These are phyloP conservation scores for Phlogophora meticulosa DNA, from an alignment of 2,888 invertebrate genomes.

Conservation along the genomic window DNA sequence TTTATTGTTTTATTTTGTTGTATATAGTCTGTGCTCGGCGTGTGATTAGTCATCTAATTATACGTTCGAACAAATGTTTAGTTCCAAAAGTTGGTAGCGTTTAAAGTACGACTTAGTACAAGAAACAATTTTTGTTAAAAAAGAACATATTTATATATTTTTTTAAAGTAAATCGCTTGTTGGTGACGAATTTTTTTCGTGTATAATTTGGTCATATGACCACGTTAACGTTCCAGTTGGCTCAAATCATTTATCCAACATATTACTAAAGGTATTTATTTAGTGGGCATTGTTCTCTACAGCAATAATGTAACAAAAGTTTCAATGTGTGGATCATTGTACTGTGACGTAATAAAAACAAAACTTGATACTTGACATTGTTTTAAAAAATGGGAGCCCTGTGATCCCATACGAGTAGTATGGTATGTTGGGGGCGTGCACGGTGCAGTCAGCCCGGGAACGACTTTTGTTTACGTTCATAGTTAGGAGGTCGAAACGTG, in stretches of 20 bases:
- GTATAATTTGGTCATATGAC: slow-evolving; percentile 12
- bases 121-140: slow-evolving; percentile 42
- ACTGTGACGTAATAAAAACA: slow-evolving; percentile 62
- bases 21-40: slow-evolving; percentile 67
- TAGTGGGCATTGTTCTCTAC: slow-evolving; percentile 60
- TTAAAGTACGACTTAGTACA: slow-evolving; percentile 37
- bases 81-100: slow-evolving; percentile 52
- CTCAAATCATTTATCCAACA: slow-evolving; percentile 40
- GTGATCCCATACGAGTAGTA: slow-evolving; percentile 43
- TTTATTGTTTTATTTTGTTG: slow-evolving; percentile 72
- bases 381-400: slow-evolving; percentile 59
- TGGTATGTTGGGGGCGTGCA: slow-evolving; percentile 55
- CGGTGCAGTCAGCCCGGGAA: slow-evolving; percentile 24
- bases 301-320: slow-evolving; percentile 56
- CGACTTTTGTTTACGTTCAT: slow-evolving; percentile 58
- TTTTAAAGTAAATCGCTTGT: slow-evolving; percentile 34
- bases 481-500: slow-evolving; percentile 44
- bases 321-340: slow-evolving; percentile 60
- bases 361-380: slow-evolving; percentile 60
- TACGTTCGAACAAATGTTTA: slow-evolving; percentile 51
- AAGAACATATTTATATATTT: slow-evolving; percentile 52
- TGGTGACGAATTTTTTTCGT: slow-evolving; percentile 24
- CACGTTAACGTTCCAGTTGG: slow-evolving; percentile 23
- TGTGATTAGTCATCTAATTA: slow-evolving; percentile 67
- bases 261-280: slow-evolving; percentile 57